Base-by-base conservation (phyloP, 1,140 invertebrate species). In the Elymnias hypermnestra region DNA sequence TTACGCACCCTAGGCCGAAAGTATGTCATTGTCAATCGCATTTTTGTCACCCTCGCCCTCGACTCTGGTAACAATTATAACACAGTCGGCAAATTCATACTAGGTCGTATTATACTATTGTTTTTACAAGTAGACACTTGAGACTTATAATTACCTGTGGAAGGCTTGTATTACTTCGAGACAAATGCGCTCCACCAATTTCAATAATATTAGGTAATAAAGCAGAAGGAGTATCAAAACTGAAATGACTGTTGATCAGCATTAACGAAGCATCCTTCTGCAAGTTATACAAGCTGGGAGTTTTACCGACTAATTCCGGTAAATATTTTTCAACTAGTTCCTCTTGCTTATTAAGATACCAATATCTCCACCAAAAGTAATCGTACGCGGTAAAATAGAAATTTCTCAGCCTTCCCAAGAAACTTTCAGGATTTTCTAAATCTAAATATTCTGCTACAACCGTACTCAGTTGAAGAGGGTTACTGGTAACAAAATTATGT, bases 171-270 rank as follows among this genome's bases (percentile, higher is more conserved):
- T 64, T 63, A 33, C 50, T 70, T 36, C 61, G 59, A 25, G 72
- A 23, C 15, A 90, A 74, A 64, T 91, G 89, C 19, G 90, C 59
- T 17, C 89, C 90, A 14, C 89, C 90, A 40, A 92, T 83, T 63
- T 90, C 87, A 17, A 89, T 74, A 28, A 90, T 76, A 62, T 87
- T 87, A 0, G 89, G 88, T 12, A 88, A 50, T 12, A 77, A 79
- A 1, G 89, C 87, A 8, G 64, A 49, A n/a, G 84, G 72, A 9
- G 58, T 51, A 35, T 79, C 73, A 33, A 84, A 75, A 56, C 71
- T 77, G 40, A 83, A 86, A 45, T 89, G 87, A 23, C 65, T 66
- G 41, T 89, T 89, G 0, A 86, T 52, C n/a, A 90, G 53, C 10
- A 88, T 54, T 2, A 90, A 40, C 0, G 88, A 87, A 18, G 83